phyloP scores from a whole-genome alignment of 2,888 invertebrate species.

The Spialia ferax region DNA sequence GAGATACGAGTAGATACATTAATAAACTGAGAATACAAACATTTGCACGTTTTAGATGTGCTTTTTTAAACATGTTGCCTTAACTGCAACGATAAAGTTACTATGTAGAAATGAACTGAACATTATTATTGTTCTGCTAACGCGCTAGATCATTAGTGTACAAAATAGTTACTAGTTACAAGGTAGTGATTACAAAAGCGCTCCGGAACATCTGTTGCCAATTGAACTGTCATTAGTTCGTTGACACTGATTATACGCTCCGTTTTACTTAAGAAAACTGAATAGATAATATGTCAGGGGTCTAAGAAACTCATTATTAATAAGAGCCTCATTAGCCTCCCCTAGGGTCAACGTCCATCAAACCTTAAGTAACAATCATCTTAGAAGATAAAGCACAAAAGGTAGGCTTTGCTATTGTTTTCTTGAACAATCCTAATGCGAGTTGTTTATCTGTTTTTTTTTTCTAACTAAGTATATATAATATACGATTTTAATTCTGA shows the following conservation, averaged over 20 bases:
- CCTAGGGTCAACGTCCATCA: conserved; percentile 25
- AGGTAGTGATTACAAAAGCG: conserved; percentile 8
- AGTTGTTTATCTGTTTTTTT: background rate
- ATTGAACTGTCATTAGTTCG: conserved; percentile 61
- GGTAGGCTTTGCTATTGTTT: conserved; percentile 17
- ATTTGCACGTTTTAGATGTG: too few relatives aligned
- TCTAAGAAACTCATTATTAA: conserved; percentile 20
- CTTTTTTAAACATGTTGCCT: too few relatives aligned
- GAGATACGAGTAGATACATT: too few relatives aligned
- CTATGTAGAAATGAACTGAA: background rate
- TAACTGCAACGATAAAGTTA: background rate
- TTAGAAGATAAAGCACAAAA: conserved; percentile 24
- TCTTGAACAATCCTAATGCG: background rate
- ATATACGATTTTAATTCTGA: too few relatives aligned
- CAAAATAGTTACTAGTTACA: conserved; percentile 22
- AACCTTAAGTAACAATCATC: conserved; percentile 29
- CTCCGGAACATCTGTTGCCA: conserved; percentile 13
- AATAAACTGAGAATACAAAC: too few relatives aligned
- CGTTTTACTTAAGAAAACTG: conserved; percentile 26
- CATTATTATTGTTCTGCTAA: background rate
- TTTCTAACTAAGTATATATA: background rate
- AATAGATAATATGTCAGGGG: conserved; percentile 4
- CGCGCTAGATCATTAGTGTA: conserved; percentile 10
- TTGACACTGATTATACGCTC: conserved; percentile 58
- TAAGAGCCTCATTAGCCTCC: conserved; percentile 20